Conservation (phyloP, 2,113 vertebrate species). For the Himantopus leucocephalus region DNA sequence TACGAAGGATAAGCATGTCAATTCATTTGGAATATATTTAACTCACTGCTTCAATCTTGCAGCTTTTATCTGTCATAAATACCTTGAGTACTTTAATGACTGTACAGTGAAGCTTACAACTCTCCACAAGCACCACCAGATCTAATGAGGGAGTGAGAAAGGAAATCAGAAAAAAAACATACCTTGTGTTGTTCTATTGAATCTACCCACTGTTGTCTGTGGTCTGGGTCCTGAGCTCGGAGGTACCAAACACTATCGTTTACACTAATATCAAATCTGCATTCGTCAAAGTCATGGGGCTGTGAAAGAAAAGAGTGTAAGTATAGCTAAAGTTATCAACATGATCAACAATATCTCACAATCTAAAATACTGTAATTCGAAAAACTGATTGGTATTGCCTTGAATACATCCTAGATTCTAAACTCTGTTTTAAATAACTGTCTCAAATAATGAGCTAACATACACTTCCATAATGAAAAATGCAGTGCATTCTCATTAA, state of each 20-base stretch:
- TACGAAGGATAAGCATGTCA: neutral
- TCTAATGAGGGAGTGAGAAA: neutral
- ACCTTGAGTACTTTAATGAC: neutral
- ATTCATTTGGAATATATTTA: neutral
- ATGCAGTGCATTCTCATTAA: neutral
- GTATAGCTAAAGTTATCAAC: neutral
- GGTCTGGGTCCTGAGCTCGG: constrained; percentile 89
- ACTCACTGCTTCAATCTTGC: neutral
- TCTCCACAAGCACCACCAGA: neutral
- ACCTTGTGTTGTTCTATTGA: constrained; percentile 95
- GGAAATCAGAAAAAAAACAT: neutral
- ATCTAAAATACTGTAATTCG: neutral
- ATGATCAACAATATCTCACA: neutral
- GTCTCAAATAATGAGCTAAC: neutral
- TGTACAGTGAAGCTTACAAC: neutral
- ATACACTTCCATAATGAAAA: neutral
- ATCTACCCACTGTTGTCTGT: constrained; percentile 91
- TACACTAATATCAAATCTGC: constrained; percentile 94
- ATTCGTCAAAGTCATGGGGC: constrained; percentile 97
- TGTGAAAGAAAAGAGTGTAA: constrained; percentile 52
- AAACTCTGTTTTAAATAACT: neutral
- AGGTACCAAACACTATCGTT: constrained; percentile 97
- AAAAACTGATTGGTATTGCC: neutral
- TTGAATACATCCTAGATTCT: neutral
- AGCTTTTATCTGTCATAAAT: neutral